These are phyloP conservation scores for Grantiella picta DNA, from an alignment of 2,113 vertebrate genomes.

Conservation along the genomic window DNA sequence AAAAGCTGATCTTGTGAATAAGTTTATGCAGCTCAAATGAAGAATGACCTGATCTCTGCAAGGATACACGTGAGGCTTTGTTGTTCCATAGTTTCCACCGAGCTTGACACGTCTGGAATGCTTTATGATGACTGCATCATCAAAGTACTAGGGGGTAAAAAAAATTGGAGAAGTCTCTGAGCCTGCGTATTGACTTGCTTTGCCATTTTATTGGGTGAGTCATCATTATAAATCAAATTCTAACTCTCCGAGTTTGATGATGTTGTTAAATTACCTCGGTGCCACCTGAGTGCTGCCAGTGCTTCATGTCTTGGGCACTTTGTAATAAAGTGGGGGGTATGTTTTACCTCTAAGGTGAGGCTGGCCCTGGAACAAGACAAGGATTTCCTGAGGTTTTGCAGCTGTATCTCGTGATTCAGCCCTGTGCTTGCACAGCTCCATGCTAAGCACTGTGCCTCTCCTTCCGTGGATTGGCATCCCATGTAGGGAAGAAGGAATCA, in stretches of 20 bases:
- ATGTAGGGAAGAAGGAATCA: neutral
- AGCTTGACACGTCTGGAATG: conserved; percentile 59
- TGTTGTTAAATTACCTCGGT: conserved; percentile 48
- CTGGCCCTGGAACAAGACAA: neutral
- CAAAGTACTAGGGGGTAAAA: conserved; percentile 51
- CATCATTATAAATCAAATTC: conserved; percentile 70
- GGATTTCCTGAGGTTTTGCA: conserved; percentile 37
- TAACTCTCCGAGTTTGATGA: conserved; percentile 42
- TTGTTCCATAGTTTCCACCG: conserved; percentile 57
- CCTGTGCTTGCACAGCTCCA: neutral
- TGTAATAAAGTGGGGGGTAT: neutral
- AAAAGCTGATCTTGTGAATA: conserved; percentile 12
- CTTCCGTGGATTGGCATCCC: neutral
- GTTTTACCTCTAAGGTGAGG: neutral
- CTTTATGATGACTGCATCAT: conserved; percentile 60
- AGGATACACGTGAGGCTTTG: conserved; percentile 57
- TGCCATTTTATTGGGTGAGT: conserved; percentile 72
- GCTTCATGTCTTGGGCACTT: neutral
- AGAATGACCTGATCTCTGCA: conserved; percentile 65
- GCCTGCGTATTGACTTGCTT: conserved; percentile 74
- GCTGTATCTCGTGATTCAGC: neutral
- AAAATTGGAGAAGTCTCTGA: conserved; percentile 47
- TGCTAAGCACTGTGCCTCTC: neutral
- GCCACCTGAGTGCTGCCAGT: conserved; percentile 33
- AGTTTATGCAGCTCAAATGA: conserved; percentile 53